These are phyloP conservation scores for Latheticus oryzae DNA, from an alignment of 2,888 invertebrate species.

Conservation along the genomic window DNA sequence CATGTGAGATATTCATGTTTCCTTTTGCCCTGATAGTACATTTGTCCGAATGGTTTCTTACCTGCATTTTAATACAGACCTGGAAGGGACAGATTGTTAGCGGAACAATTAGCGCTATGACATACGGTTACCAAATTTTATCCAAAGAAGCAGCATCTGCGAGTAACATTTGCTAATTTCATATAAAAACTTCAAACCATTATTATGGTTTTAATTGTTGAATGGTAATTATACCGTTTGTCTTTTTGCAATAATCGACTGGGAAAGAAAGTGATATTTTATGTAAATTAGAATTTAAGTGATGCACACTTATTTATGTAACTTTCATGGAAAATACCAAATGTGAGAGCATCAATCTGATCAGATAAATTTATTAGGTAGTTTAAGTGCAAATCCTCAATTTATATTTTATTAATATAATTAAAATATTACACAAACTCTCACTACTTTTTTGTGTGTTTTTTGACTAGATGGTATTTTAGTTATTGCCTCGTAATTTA, in stretches of 20 bases:
- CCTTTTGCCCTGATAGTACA: constrained; percentile 2
- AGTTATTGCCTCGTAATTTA: constrained; percentile 8
- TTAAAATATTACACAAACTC: constrained; percentile 34
- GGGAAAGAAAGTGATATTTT: constrained; percentile 35
- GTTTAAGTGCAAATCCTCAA: constrained; percentile 32
- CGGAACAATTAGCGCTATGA: constrained; percentile 46
- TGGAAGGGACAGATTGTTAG: constrained; percentile 46
- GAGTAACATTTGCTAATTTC: constrained; percentile 36
- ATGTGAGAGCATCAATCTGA: constrained; percentile 40
- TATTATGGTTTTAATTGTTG: neutral
- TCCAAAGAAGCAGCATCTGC: constrained; percentile 39
- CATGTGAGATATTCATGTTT: constrained; percentile 1
- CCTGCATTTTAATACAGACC: constrained; percentile 35
- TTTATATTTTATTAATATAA: constrained; percentile 31
- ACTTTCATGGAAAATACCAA: constrained; percentile 37
- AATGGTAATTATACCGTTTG: constrained; percentile 3
- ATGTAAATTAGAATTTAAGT: constrained; percentile 31
- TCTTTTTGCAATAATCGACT: no score
- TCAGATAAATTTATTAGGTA: constrained; percentile 35
- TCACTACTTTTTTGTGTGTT: constrained; percentile 21
- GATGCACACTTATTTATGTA: constrained; percentile 34
- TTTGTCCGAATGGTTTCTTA: constrained; percentile 32
- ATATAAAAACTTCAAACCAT: neutral
- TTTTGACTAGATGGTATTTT: constrained; percentile 14
- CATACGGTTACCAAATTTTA: constrained; percentile 46